Base-by-base conservation (phyloP, 2,113 vertebrate species). In the Hippocampus zosterae region DNA sequence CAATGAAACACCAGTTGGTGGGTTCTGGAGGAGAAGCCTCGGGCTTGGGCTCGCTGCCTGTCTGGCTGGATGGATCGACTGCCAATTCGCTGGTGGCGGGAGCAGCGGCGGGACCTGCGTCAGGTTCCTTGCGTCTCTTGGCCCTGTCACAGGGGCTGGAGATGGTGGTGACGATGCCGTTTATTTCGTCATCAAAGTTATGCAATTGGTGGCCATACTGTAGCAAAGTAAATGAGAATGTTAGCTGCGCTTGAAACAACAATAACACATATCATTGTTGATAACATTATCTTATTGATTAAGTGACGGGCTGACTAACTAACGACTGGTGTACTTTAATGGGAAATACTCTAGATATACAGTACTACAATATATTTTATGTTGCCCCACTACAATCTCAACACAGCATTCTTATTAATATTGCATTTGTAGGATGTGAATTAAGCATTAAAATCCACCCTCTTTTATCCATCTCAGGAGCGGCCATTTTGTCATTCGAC, bases 161-260 rank as follows among this genome's bases (percentile, higher is more conserved):
- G 19, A 93, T 90, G 67, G 94, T 93, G 83, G 89, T 92, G 82
- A 95, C 21, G 12, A 92, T 88, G 75, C 93, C 93, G 33, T 94
- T 94, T 83, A 90, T 93, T 61, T 94, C 94, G 9, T 93, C 92
- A 27, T 94, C 92, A 0, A 91, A 85, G 67, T 90, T 89, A 62
- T 89, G 76, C 75, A 93, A 79, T 44, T 88, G 88, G 72, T 92
- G 92, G 33, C 86, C 79, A 6, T 93, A 93, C 91, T 93, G 70
- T 23, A 41, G 57, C 53, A 66, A 8, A 55, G 37, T 5, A 18
- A 68, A 55, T 16, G 16, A 18, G 0, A 66, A 23, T 53, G 2
- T 10, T 8, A 63, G 0, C 6, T 37, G 44, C 13, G 1, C 33
- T 11, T 5, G 3, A 19, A 64, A 70, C 8, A 11, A 40, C 8